phyloP scores from a whole-genome alignment of 2,888 invertebrate genomes.

The Perithous albicinctus region DNA sequence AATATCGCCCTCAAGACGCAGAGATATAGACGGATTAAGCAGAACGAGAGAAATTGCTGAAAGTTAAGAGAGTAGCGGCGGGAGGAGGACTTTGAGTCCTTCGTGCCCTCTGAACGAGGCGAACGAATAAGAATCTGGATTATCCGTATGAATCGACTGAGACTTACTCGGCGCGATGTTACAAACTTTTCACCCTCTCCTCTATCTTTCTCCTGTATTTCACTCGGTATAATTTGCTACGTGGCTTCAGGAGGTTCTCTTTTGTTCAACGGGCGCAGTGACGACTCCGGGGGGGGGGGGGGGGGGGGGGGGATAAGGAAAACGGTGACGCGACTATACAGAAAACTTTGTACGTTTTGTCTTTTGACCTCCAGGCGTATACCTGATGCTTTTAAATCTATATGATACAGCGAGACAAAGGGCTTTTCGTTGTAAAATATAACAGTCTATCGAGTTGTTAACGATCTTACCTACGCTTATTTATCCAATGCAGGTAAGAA shows the following conservation, averaged over 20 bases:
- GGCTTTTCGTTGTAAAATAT: background rate
- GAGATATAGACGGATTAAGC: conserved; percentile 14
- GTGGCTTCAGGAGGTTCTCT: conserved; percentile 24
- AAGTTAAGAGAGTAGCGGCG: background rate
- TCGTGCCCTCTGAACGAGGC: conserved; percentile 23
- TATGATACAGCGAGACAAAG: background rate
- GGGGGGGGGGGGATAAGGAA: background rate
- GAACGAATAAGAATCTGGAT: conserved; percentile 36
- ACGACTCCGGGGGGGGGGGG: no score
- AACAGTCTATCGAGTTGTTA: conserved; percentile 5
- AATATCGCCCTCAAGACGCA: conserved; percentile 9
- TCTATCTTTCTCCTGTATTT: background rate
- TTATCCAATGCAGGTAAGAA: background rate
- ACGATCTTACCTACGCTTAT: background rate
- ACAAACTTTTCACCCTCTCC: conserved; percentile 43
- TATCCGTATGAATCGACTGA: conserved; percentile 44
- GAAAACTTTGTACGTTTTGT: conserved; percentile 25
- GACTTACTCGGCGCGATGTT: conserved; percentile 29
- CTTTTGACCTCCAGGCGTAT: conserved; percentile 5
- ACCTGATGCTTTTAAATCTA: conserved; percentile 9
- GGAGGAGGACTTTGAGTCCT: background rate
- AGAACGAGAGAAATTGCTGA: conserved; percentile 26
- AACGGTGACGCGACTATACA: conserved; percentile 1
- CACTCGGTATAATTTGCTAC: conserved; percentile 6
- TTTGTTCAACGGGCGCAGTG: conserved; percentile 40